phyloP scores from a whole-genome alignment of 2,888 invertebrate genomes.

The Tachina grossa region DNA sequence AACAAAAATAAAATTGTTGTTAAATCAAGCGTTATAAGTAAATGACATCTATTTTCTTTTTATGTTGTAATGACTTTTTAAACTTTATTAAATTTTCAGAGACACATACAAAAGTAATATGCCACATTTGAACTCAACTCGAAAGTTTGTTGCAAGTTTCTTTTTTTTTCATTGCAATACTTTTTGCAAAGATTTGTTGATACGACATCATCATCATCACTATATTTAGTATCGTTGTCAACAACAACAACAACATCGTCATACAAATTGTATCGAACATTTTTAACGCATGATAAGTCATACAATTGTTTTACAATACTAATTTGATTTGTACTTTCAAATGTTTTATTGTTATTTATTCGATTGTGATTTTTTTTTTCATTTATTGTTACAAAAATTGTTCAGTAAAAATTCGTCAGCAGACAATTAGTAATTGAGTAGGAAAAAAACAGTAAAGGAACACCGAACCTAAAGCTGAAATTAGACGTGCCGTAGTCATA shows the following conservation, averaged over 20 bases:
- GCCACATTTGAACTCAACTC: slow-evolving; percentile 39
- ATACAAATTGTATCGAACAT: slow-evolving; percentile 58
- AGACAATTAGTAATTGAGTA: slow-evolving; percentile 26
- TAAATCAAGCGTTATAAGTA: slow-evolving; percentile 57
- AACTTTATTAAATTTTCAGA: slow-evolving; percentile 34
- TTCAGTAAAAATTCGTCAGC: slow-evolving; percentile 30
- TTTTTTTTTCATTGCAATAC: not conserved
- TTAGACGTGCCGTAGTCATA: too few species aligned
- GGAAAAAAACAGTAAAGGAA: not conserved
- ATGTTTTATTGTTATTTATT: slow-evolving; percentile 43
- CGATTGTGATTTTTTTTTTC: slow-evolving; percentile 30
- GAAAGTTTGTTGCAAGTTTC: slow-evolving; percentile 41
- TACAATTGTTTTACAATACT: slow-evolving; percentile 68
- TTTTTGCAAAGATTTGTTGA: slow-evolving; percentile 27
- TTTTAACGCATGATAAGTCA: slow-evolving; percentile 69
- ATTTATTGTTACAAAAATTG: slow-evolving; percentile 41
- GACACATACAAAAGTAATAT: slow-evolving; percentile 21
- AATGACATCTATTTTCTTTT: slow-evolving; percentile 44
- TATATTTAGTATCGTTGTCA: slow-evolving; percentile 13
- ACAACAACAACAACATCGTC: not conserved
- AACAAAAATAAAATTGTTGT: not conserved
- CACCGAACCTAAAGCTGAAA: too few species aligned
- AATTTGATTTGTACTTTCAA: slow-evolving; percentile 66
- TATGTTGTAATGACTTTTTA: slow-evolving; percentile 11
- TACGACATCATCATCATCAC: slow-evolving; percentile 7